These are phyloP conservation scores for Megatriorchis doriae DNA, from an alignment of 2,113 vertebrate species.

Conservation along the genomic window DNA sequence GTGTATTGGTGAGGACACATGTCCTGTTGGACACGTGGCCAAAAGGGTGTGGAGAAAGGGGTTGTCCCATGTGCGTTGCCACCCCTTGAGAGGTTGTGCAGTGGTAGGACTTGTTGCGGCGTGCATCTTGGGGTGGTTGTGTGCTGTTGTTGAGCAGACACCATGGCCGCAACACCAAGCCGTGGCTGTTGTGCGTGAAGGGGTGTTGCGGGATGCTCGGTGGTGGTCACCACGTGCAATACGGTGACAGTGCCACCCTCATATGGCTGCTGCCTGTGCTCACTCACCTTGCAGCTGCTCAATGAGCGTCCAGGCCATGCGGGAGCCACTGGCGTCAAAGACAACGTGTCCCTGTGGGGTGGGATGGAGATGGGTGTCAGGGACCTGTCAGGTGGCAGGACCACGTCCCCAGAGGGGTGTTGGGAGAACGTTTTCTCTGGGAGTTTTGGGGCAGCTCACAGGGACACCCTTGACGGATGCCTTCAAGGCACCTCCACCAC, in stretches of 20 bases:
- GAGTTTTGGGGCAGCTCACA: not conserved
- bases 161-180: accelerated
- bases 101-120: not conserved
- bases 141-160: not conserved
- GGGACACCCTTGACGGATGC: not conserved
- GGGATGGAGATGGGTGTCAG: not conserved
- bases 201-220: not conserved
- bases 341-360: constrained; percentile 88
- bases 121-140: not conserved
- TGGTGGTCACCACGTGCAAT: not conserved
- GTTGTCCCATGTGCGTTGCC: not conserved
- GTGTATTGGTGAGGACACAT: not conserved
- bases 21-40: not conserved
- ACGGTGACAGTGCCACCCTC: not conserved
- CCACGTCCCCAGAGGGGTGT: accelerated
- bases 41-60: not conserved
- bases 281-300: constrained; percentile 91
- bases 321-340: constrained; percentile 93
- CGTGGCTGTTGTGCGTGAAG: not conserved
- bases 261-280: not conserved
- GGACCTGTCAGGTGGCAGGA: not conserved
- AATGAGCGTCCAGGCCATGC: constrained; percentile 97
- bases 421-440: not conserved
- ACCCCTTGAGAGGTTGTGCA: not conserved
- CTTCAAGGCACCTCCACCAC: not conserved